Conservation (phyloP, 2,888 invertebrate species). For the Tetheella fluctuosa region DNA sequence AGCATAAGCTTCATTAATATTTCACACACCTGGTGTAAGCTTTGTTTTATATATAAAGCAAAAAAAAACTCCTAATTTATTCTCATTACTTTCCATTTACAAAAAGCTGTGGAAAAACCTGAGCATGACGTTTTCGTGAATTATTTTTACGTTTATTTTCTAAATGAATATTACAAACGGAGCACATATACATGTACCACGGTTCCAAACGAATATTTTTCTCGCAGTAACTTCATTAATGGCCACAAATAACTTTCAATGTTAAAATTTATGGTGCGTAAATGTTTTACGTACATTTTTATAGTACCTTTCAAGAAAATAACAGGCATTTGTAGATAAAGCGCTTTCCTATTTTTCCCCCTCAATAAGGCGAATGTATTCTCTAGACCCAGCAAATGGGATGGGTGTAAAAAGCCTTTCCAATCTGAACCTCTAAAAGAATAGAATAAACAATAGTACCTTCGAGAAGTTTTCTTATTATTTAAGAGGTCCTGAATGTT, state of each 20-base stretch:
- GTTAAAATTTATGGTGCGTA: conserved; percentile 73
- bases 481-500: conserved; percentile 76
- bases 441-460: conserved; percentile 77
- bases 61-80: conserved; percentile 1
- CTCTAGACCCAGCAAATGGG: conserved; percentile 67
- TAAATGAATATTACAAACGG: conserved; percentile 5
- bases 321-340: conserved; percentile 75
- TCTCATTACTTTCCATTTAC: conserved; percentile 6
- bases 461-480: conserved; percentile 75
- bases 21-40: neutral
- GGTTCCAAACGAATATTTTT: conserved; percentile 42
- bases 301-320: conserved; percentile 77
- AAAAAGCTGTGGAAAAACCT: conserved; percentile 3
- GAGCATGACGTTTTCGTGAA: conserved; percentile 8
- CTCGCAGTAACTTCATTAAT: conserved; percentile 63
- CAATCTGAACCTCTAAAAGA: conserved; percentile 77
- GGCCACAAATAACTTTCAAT: conserved; percentile 68
- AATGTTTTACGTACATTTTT: conserved; percentile 73
- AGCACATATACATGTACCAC: conserved; percentile 9
- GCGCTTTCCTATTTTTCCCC: conserved; percentile 57
- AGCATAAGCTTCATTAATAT: neutral
- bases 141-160: conserved; percentile 7
- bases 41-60: neutral
- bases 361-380: conserved; percentile 69
- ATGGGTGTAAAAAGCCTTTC: conserved; percentile 76